Evolutionary conservation across 2,888 invertebrate species (phyloP).

Genomic region (Drosophila mettleri): DNA sequence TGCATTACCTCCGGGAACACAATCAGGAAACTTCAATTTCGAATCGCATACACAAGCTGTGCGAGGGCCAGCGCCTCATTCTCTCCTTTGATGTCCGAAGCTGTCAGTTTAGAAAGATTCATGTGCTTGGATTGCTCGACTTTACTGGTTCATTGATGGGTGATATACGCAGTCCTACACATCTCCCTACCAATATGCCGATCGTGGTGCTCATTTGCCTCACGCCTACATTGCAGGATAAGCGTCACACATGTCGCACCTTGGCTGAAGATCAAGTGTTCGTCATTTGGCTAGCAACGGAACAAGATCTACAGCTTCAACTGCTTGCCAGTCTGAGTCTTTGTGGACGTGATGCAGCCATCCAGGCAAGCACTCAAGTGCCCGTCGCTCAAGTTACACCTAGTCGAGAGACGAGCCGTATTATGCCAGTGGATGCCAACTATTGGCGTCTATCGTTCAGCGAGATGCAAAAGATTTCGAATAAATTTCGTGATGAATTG

Average conservation of each 20-base stretch:
- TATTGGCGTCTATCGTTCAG: conserved; percentile 52
- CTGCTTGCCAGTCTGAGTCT: conserved; percentile 48
- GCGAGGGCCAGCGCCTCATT: conserved; percentile 28
- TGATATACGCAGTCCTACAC: conserved; percentile 18
- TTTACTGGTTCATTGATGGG: conserved; percentile 30
- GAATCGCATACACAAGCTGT: conserved; percentile 28
- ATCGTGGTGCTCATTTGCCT: conserved; percentile 62
- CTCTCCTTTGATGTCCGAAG: conserved; percentile 39
- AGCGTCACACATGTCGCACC: neutral
- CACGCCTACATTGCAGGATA: conserved; percentile 17
- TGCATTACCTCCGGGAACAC: conserved; percentile 62
- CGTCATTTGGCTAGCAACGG: conserved; percentile 65
- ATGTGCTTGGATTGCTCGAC: conserved; percentile 57
- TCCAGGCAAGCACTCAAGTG: conserved; percentile 14
- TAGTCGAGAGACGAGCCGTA: conserved; percentile 15
- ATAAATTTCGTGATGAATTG: conserved; percentile 65
- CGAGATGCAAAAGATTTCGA: conserved; percentile 50
- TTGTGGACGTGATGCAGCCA: conserved; percentile 58
- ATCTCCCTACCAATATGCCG: conserved; percentile 40
- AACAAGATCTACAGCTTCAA: conserved; percentile 7
- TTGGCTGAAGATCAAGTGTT: conserved; percentile 27
- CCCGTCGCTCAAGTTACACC: conserved; percentile 33
- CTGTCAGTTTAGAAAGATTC: conserved; percentile 37
- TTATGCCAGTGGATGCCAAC: conserved; percentile 40
- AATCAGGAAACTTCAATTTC: conserved; percentile 12